A percentile compares a stretch with the other conserved stretches of the same genome.
Conservation (phyloP, 92 coral and sea anemone species). For the Actinernus sp. region DNA sequence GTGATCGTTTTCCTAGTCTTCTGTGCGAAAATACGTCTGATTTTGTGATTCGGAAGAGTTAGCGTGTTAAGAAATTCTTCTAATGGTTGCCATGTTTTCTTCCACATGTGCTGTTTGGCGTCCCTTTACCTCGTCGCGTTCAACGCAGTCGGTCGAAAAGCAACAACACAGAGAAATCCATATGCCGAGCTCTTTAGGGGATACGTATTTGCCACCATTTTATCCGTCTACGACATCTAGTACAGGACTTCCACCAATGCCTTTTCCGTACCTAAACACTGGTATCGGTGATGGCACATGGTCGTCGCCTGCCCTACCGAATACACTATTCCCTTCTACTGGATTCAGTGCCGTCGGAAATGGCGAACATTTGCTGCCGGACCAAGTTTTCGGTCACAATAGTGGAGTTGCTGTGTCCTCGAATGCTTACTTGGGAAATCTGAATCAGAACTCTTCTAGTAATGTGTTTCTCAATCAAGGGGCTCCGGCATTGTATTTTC, state of each 20-base stretch:
- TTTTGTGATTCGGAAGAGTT: too few species aligned
- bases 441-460: conserved; percentile 83
- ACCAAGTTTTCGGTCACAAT: conserved; percentile 92
- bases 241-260: conserved; percentile 97
- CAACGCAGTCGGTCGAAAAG: not conserved
- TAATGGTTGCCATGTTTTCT: conserved; percentile 77
- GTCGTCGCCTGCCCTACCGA: conserved; percentile 91
- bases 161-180: conserved; percentile 65
- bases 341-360: conserved; percentile 89
- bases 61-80: conserved; percentile 11
- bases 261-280: conserved; percentile 92
- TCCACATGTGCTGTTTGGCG: conserved; percentile 4
- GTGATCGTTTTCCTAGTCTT: too few species aligned
- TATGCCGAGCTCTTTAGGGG: conserved; percentile 82
- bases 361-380: conserved; percentile 88
- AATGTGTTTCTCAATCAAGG: conserved; percentile 79
- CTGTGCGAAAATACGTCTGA: too few species aligned
- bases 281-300: conserved; percentile 98
- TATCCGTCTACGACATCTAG: conserved; percentile 85
- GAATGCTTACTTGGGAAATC: conserved; percentile 89
- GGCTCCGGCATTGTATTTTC: conserved; percentile 96
- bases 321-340: conserved; percentile 90
- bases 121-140: not conserved
- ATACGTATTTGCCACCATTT: conserved; percentile 92
- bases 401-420: conserved; percentile 91